Evolutionary conservation across 2,888 invertebrate species (phyloP).

Genomic region (Drosophila limbata): DNA sequence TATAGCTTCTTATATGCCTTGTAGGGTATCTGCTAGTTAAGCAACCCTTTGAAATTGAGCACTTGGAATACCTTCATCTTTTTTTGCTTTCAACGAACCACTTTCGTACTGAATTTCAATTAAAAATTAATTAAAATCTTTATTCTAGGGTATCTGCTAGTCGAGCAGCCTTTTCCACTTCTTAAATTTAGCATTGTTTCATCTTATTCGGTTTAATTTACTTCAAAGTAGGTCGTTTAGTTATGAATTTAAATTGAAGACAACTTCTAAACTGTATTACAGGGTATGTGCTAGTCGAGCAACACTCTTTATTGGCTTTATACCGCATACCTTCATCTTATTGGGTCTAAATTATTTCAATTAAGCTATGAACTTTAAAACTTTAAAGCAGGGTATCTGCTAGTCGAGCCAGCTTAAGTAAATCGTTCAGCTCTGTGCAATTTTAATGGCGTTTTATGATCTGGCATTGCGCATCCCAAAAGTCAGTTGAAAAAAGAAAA

Average conservation of each 20-base stretch:
- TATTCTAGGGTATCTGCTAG: slow-evolving; percentile 7
- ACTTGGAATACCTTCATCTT: not conserved
- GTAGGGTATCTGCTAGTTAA: not conserved
- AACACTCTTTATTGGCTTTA: no score
- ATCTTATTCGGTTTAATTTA: not conserved
- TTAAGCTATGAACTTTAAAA: no score
- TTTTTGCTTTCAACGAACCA: no score
- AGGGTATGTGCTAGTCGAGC: slow-evolving; percentile 8
- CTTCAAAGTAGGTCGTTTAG: not conserved
- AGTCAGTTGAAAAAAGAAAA: not conserved
- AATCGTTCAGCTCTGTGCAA: not conserved
- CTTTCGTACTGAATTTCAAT: not conserved
- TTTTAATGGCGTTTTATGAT: slow-evolving; percentile 44
- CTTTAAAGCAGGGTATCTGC: slow-evolving; percentile 3
- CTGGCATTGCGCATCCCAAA: slow-evolving; percentile 40
- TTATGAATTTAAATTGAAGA: not conserved
- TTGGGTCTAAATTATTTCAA: no score
- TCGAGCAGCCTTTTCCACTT: not conserved
- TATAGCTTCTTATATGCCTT: not conserved
- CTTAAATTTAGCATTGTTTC: not conserved
- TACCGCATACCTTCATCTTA: no score
- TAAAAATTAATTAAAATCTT: not conserved
- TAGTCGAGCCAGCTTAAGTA: not conserved
- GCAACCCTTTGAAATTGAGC: no score
- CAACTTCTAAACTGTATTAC: not conserved